A percentile compares a stretch with the other conserved stretches of the same genome.
Conservation (phyloP, 2,888 invertebrate genomes). For the Pseudanteris insignis region DNA sequence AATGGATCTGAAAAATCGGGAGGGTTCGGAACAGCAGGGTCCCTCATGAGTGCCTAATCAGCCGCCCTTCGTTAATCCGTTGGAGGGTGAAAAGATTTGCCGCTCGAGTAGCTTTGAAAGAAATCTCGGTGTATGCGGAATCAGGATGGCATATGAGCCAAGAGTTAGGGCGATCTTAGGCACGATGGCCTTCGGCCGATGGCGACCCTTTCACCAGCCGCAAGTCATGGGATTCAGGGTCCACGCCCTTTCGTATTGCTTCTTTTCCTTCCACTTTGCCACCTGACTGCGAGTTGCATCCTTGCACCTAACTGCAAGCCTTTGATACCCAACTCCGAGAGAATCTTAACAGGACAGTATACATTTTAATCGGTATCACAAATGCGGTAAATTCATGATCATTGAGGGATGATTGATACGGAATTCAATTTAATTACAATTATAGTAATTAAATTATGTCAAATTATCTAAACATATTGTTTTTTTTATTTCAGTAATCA, state of each 20-base stretch:
- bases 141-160: slow-evolving; percentile 53
- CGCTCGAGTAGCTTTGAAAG: slow-evolving; percentile 63
- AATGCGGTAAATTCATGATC: neutral
- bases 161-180: slow-evolving; percentile 28
- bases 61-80: slow-evolving; percentile 61
- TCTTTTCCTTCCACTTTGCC: slow-evolving; percentile 15
- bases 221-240: slow-evolving; percentile 5
- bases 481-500: too few relatives aligned
- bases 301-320: slow-evolving; percentile 49
- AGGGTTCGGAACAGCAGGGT: slow-evolving; percentile 46
- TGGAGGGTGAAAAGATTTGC: slow-evolving; percentile 60
- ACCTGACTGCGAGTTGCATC: slow-evolving; percentile 9
- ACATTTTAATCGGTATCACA: too few relatives aligned
- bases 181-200: slow-evolving; percentile 18
- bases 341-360: slow-evolving; percentile 54
- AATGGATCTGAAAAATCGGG: slow-evolving; percentile 47
- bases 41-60: slow-evolving; percentile 59
- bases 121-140: slow-evolving; percentile 56
- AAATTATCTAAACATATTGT: too few relatives aligned
- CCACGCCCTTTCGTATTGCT: neutral
- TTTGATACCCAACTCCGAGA: slow-evolving; percentile 60
- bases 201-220: slow-evolving; percentile 21
- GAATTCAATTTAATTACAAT: too few relatives aligned
- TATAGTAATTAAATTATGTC: too few relatives aligned
- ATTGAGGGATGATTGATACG: slow-evolving; percentile 4